phyloP scores from a whole-genome alignment of 2,797 vertebrate genomes.

The Cichlasoma orientale region DNA sequence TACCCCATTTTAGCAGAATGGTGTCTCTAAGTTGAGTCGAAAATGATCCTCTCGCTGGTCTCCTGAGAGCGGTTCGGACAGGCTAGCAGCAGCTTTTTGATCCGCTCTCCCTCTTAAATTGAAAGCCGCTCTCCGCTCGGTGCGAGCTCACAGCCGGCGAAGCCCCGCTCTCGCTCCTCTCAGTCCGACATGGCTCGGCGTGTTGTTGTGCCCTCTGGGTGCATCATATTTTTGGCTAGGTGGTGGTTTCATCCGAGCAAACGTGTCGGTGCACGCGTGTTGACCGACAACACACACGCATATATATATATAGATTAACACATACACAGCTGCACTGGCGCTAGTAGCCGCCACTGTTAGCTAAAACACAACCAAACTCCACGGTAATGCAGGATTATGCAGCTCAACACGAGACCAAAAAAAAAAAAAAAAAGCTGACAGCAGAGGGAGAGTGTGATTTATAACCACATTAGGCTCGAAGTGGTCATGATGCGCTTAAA shows the following conservation, averaged over 20 bases:
- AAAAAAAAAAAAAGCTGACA: neutral
- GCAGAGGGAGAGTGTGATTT: slow-evolving; percentile 10
- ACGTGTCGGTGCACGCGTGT: slow-evolving; percentile 65
- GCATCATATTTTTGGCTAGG: slow-evolving; percentile 22
- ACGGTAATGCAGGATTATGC: slow-evolving; percentile 46
- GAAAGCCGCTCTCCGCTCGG: slow-evolving; percentile 44
- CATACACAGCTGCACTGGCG: slow-evolving; percentile 3
- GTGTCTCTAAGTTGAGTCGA: slow-evolving; percentile 21
- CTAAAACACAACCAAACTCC: slow-evolving; percentile 33
- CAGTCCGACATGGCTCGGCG: slow-evolving; percentile 67
- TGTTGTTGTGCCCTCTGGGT: slow-evolving; percentile 33
- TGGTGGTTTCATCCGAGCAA: slow-evolving; percentile 38
- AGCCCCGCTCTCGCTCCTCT: slow-evolving; percentile 49
- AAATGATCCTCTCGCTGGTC: slow-evolving; percentile 47
- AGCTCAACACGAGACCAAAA: slow-evolving; percentile 25
- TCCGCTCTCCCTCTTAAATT: slow-evolving; percentile 25
- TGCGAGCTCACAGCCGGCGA: slow-evolving; percentile 44
- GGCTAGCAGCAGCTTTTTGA: slow-evolving; percentile 41
- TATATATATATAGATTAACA: too few species aligned
- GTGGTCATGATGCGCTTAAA: neutral
- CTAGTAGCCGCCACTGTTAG: slow-evolving; percentile 27
- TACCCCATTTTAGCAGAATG: slow-evolving; percentile 80
- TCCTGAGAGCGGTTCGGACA: slow-evolving; percentile 40
- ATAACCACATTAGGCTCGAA: neutral
- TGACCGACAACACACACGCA: slow-evolving; percentile 10